Conservation (phyloP, 2,888 invertebrate genomes). For the Nephrocerus scutellatus region DNA sequence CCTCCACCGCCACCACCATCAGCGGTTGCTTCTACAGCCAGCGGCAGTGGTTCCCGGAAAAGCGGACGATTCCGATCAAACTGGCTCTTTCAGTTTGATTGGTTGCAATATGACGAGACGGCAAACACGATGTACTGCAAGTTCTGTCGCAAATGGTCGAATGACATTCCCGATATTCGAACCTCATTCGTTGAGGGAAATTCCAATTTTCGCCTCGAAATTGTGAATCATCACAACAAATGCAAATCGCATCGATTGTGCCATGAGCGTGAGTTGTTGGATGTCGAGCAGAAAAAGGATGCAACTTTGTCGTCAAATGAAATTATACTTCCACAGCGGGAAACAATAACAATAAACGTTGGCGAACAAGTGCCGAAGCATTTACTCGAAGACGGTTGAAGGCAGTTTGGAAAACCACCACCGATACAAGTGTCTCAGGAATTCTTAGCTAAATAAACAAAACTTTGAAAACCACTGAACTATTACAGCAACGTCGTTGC, state of each 20-base stretch:
- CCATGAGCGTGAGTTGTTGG: conserved; percentile 49
- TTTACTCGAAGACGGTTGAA: conserved; percentile 21
- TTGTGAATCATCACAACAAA: conserved; percentile 71
- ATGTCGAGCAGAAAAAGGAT: conserved; percentile 23
- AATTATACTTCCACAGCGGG: too few species aligned
- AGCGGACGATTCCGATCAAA: conserved; percentile 60
- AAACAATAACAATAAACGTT: conserved; percentile 41
- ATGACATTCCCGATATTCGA: conserved; percentile 60
- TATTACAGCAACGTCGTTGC: too few species aligned
- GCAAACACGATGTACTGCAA: conserved; percentile 67
- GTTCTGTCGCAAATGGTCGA: conserved; percentile 67
- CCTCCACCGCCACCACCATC: conserved; percentile 1
- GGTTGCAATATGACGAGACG: conserved; percentile 63
- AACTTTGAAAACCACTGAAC: too few species aligned
- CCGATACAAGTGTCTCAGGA: too few species aligned
- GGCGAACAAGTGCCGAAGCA: conserved; percentile 24
- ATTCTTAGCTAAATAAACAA: too few species aligned
- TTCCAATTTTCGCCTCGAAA: conserved; percentile 68
- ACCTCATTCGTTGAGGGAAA: conserved; percentile 76
- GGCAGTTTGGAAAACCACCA: conserved; percentile 34
- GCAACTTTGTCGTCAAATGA: too few species aligned
- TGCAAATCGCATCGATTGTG: conserved; percentile 70
- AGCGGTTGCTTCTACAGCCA: conserved; percentile 16
- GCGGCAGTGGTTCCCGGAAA: conserved; percentile 45
- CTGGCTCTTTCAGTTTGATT: conserved; percentile 64